Base-by-base conservation (phyloP, 2,888 invertebrate genomes). In the Marasmarcha lunaedactyla region DNA sequence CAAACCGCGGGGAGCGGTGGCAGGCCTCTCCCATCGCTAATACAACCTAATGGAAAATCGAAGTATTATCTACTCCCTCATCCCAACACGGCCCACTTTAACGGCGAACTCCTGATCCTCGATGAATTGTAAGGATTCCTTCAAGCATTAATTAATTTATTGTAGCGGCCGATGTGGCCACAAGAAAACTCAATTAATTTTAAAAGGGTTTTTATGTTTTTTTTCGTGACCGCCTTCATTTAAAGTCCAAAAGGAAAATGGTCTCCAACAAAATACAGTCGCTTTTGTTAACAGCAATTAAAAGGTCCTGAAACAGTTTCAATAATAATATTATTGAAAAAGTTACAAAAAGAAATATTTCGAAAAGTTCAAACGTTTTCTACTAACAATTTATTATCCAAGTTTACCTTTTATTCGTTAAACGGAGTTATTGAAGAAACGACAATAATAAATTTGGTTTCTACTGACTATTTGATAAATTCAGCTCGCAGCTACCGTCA, bases 161-260 rank as follows among this genome's bases (percentile, higher is more conserved):
- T 79, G 77, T 77, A 78, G 70, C 70, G 59, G 63, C 59, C 70
- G 67, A 73, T 77, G 77, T 79, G 72, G 72, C 79, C 76, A 67
- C 79, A 79, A 79, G 79, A 79, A 81, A 81, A 83, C 79, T 81
- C 83, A 83, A 81, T 83, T 83, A 81, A 83, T 81, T 79, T 79
- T 83, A 77, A 83, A 83, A 83, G 81, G 81, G 83, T 79, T 83
- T 79, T 81, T 79, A 71, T 81, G 79, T 74, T 77, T 78, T 78
- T 74, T 76, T 66, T 61, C 59, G 54, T 64, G 62, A 71, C 70
- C 69, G 63, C 63, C 61, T 55, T 54, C 55, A 54, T 55, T 59
- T 59, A 56, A 54, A 56, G 50, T 54, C 52, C 53, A 52, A 60
- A 69, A 68, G 63, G 63, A 67, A 71, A 71, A 67, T 66, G 63